Base-by-base conservation (phyloP, 2,113 vertebrate species). In the Nyctibius bracteatus region DNA sequence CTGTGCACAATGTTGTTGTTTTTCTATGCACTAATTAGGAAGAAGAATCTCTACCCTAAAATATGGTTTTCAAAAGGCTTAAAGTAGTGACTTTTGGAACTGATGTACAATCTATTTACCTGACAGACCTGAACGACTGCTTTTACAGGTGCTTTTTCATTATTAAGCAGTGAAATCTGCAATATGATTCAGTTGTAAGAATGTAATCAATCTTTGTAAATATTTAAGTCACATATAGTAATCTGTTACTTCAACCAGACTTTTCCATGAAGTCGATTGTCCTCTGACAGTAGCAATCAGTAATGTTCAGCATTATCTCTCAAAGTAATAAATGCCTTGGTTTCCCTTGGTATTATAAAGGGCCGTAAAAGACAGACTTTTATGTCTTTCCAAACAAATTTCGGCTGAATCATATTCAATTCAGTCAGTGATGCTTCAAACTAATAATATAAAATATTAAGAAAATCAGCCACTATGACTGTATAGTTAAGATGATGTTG, bases 231-330 rank as follows among this genome's bases (percentile, higher is more conserved):
- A 43, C 59, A 43, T 78, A 66, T 7, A 59, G 23, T 43, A 91
- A 74, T 89, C 67, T 79, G 33, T 84, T 91, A 95, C 89, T 92
- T 95, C 72, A 91, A 49, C 54, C 49, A 91, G 46, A 88, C 78
- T 86, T 27, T 81, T 89, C 68, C 43, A 89, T 92, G 91, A 91
- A 35, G 55, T 81, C 8, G 1, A 92, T 94, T 96, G 61, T 95
- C 44, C 33, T 81, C 33, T 96, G 61, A 91, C 86, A 89, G 57
- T 41, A 95, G 23, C 35, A 77, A 92, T 91, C 83, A 78, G 27
- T 86, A 95, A 74, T 59, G 65, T 41, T 91, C 65, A 92, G 27
- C 49, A 75, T 81, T 96, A 58, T 86, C 61, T 92, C 65, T 63
- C 11, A 30, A 65, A 84, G 41, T 41, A 81, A 87, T 89, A 87